Base-by-base conservation (phyloP, 2,113 vertebrate species). In the Parotia lawesii region DNA sequence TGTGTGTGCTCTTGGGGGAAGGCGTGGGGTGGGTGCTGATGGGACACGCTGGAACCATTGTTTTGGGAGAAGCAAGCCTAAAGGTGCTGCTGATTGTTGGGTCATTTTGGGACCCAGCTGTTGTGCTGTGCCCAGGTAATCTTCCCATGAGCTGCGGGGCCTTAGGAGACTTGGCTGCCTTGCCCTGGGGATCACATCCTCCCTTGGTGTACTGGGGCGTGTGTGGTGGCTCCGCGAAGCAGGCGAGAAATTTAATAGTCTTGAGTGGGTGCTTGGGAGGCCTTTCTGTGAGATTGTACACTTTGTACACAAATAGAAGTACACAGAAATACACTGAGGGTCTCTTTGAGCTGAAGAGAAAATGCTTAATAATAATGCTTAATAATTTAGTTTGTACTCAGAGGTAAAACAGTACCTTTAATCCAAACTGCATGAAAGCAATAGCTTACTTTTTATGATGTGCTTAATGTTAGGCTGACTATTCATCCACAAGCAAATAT, bases 181-280 rank as follows among this genome's bases (percentile, higher is more conserved):
- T 45, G 28, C 25, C 3, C 56, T n/a, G 33, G 42, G 4, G 38
- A 14, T 62, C 23, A 5, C 50, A 7, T 13, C 44, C 25, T 86
- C 23, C 38, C 53, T 38, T 28, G 76, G 23, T 42, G 3, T 4
- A 0, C 29, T 29, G 42, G 0, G 5, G 10, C 2, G 2, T 37
- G 8, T 29, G 10, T 12, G 33, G 51, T 25, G 44, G 8, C 57
- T 28, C 50, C 22, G 4, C 0, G 0, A 61, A 72, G 54, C n/a
- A 29, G 20, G 19, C 3, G 11, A 72, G 18, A 79, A 64, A 67
- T 15, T 40, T 38, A 37, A 18, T 37, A n/a, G 35, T 16, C 35
- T 54, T 31, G 54, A 56, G n/a, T 42, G 62, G 48, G 45, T 85
- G 45, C 31, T 35, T 53, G 61, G 45, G 44, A 71, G 24, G 18